Base-by-base conservation (phyloP, 2,888 invertebrate species). In the Quadroppia sp. region DNA sequence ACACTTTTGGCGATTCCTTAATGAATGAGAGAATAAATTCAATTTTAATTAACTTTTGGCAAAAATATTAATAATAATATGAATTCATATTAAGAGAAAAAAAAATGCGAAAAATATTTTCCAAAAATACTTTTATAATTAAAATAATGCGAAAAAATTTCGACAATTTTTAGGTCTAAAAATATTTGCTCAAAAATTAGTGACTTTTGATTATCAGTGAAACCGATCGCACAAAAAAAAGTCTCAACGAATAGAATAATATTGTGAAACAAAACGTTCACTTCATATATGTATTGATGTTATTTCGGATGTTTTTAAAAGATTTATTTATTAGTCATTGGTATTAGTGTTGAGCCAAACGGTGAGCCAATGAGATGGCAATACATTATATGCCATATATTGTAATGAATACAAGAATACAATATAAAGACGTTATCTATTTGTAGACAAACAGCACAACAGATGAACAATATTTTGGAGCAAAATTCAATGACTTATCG, bases 1-100 rank as follows among this genome's bases (percentile, higher is more conserved):
- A 56, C 56, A 56, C 56, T 64, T 64, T 40, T 64, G 40, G 64
- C 64, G 40, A 64, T 64, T 40, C 64, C 64, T 64, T 64, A 20
- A 3, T 9, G n/a, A 32, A 53, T 9, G 25, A 53, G 13, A n/a
- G 11, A 53, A 23, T 23, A 30, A 30, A 30, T 17, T 11, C 13
- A 30, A 25, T 1, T 13, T 28, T 30, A 30, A 56, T 56, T 30
- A 25, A 3, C n/a, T n/a, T 25, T 25, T 15, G 2, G 15, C 11
- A 45, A 45, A 45, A 13, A 15, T 36, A 2, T 53, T 23, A 53
- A 25, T 25, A 1, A 25, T 25, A 30, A 3, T 56, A 9, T 30
- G 11, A 30, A 1, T 30, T 56, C 13, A 30, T 13, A 28, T 30
- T 15, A 11, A 13, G 17, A 45, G n/a, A n/a, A n/a, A n/a, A n/a